phyloP scores from a whole-genome alignment of 2,888 invertebrate genomes.

The Apodemia hepburni region DNA sequence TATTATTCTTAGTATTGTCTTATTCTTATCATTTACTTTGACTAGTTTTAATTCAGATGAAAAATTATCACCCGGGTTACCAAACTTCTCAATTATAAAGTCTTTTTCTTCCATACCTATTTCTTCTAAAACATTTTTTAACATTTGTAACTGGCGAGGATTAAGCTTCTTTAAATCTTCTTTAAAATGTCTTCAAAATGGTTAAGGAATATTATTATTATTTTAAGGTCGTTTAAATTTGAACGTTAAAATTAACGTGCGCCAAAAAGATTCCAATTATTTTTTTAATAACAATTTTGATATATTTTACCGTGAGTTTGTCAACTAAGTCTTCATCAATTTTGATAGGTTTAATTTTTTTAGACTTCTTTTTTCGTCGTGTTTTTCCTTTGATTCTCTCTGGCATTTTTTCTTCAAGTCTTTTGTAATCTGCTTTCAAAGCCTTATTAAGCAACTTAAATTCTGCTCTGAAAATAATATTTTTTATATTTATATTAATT shows the following conservation, averaged over 20 bases:
- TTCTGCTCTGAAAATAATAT: conserved; percentile 41
- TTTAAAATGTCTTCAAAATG: neutral
- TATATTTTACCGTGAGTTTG: neutral
- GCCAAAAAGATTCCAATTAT: no score
- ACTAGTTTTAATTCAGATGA: neutral
- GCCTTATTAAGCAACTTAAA: conserved; percentile 45
- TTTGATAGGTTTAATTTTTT: conserved; percentile 34
- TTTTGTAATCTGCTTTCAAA: conserved; percentile 49
- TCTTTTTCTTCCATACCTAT: neutral
- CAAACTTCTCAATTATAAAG: neutral
- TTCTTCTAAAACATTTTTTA: neutral
- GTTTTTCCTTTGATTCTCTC: conserved; percentile 39
- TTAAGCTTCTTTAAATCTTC: neutral
- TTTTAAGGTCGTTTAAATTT: no score
- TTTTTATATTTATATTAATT: neutral
- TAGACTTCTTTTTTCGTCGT: conserved; percentile 36
- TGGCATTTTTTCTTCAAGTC: conserved; percentile 48
- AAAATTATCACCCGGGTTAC: conserved; percentile 2
- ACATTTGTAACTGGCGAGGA: neutral
- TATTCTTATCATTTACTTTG: neutral
- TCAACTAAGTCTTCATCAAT: conserved; percentile 32
- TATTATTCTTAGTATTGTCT: neutral
- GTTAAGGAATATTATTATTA: no score
- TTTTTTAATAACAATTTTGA: neutral
- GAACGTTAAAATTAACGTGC: no score